phyloP scores from a whole-genome alignment of 53 echinoderm and acorn worm species.

The Mesocentrotus franciscanus region DNA sequence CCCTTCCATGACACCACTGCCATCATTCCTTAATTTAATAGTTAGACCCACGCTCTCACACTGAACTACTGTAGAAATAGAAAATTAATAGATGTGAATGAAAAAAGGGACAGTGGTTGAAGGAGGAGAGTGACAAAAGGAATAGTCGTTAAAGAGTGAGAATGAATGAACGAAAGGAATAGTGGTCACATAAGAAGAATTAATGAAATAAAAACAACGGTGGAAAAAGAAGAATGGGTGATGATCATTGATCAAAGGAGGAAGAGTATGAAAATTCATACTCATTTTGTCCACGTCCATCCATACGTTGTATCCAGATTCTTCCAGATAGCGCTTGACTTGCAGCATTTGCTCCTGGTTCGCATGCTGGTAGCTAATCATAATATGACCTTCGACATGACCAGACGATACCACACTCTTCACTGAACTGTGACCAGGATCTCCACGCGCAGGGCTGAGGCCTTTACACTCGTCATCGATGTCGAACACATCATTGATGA shows the following conservation, averaged over 20 bases:
- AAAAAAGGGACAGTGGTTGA: too few species aligned
- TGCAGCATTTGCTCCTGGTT: neutral
- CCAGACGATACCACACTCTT: neutral
- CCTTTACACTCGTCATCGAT: neutral
- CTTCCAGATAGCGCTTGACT: constrained; percentile 18
- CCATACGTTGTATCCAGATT: constrained; percentile 3
- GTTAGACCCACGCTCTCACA: too few species aligned
- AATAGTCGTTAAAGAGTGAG: too few species aligned
- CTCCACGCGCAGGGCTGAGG: neutral
- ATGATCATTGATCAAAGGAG: neutral
- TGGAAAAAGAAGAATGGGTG: too few species aligned
- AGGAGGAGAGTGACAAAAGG: too few species aligned
- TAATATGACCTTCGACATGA: neutral
- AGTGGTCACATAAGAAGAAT: too few species aligned
- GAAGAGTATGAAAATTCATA: neutral
- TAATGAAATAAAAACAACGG: neutral
- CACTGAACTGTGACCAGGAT: neutral
- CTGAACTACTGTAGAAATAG: too few species aligned
- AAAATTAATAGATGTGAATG: neutral
- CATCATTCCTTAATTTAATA: too few species aligned
- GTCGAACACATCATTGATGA: neutral
- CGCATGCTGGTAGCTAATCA: constrained; percentile 41
- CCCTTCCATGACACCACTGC: too few species aligned
- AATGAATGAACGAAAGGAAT: too few species aligned
- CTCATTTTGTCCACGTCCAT: constrained; percentile 40